Conservation (phyloP, 2,113 vertebrate species). For the Thalassarche chlororhynchos region DNA sequence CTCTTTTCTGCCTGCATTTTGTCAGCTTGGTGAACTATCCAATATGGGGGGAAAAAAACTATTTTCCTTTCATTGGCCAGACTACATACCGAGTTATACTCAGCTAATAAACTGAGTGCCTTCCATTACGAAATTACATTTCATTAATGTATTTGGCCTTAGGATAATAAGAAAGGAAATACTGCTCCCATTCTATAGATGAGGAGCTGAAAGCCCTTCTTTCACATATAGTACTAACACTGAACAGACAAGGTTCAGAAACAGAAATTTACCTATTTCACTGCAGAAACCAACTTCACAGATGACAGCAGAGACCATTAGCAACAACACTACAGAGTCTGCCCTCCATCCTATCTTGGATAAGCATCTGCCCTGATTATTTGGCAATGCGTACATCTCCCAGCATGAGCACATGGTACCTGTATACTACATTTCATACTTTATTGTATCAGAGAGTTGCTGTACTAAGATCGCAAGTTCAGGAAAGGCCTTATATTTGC, state of each 20-base stretch:
- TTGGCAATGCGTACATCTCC: neutral
- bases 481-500: neutral
- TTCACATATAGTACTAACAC: neutral
- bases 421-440: neutral
- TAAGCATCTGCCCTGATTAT: neutral
- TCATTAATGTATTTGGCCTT: neutral
- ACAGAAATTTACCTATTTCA: neutral
- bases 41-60: accelerated
- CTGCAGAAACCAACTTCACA: neutral
- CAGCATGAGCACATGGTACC: neutral
- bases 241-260: neutral
- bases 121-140: neutral
- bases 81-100: neutral
- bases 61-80: neutral
- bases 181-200: neutral
- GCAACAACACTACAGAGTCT: neutral
- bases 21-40: neutral
- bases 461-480: neutral
- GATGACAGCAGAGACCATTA: neutral
- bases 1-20: neutral
- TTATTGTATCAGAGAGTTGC: neutral
- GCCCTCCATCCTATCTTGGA: neutral
- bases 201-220: neutral
- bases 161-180: neutral
- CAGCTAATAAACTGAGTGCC: neutral